Percentiles rank a stretch among this genome's conserved stretches.
Evolutionary conservation across 2,797 vertebrate species (phyloP).

Genomic region (Hydrocynus forskahlii): DNA sequence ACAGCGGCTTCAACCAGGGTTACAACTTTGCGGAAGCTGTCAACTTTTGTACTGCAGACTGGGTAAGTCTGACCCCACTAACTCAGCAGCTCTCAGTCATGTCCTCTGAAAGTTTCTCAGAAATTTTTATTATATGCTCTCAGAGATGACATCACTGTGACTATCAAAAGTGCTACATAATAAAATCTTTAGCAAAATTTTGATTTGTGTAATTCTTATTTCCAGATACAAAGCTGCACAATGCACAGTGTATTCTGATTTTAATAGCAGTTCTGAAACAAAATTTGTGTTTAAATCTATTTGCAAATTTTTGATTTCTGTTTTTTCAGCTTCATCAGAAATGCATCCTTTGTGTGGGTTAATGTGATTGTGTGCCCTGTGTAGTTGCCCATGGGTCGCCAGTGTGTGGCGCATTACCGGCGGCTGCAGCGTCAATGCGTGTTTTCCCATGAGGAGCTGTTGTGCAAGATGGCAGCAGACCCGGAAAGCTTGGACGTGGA

Average conservation of each 20-base stretch:
- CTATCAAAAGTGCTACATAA: too few species aligned
- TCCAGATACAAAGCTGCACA: too few species aligned
- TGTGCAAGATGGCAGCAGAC: constrained; percentile 98
- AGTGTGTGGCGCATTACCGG: constrained; percentile 95
- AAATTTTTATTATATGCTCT: neutral
- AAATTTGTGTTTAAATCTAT: neutral
- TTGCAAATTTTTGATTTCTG: neutral
- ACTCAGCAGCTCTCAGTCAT: neutral
- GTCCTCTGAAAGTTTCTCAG: neutral
- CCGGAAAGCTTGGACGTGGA: constrained; percentile 95
- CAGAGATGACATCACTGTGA: neutral
- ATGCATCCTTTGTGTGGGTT: neutral
- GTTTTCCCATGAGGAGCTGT: constrained; percentile 97
- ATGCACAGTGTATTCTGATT: too few species aligned
- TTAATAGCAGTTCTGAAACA: neutral
- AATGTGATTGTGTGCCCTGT: neutral
- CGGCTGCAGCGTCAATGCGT: constrained; percentile 94
- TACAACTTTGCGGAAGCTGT: constrained; percentile 99
- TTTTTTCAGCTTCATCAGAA: too few species aligned
- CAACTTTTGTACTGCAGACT: constrained; percentile 99
- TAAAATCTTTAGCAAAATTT: too few species aligned
- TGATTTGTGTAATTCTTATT: too few species aligned
- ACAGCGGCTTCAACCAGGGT: constrained; percentile 99
- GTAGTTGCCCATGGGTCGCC: constrained; percentile 93
- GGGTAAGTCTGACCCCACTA: constrained; percentile 78